Base-by-base conservation (phyloP, 2,797 vertebrate species). In the Phalloptychus januarius region DNA sequence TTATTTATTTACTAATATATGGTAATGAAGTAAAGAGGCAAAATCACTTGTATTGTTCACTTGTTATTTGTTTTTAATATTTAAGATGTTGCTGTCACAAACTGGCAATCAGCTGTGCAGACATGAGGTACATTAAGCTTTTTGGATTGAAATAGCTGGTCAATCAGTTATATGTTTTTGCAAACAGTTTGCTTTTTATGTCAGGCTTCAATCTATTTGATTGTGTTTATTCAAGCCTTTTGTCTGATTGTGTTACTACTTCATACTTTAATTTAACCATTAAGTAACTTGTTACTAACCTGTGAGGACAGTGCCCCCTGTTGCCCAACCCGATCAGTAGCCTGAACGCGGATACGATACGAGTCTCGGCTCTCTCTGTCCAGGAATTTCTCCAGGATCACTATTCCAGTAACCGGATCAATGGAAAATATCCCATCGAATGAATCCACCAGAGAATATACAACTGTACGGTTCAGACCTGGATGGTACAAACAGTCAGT, bases 341-440 rank as follows among this genome's bases (percentile, higher is more conserved):
- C 98, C 88, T 94, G 96, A 88, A 98, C 90, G 31, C 91, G 95
- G 2, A 99, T 83, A 0, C 88, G 94, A 83, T 98, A 98, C 0
- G 96, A 93, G 63, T 98, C 97, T 67, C 93, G 95, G 11, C 95
- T 92, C 77, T 99, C 98, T 80, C 97, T 95, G 94, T 99, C 98
- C 88, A 99, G 91, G 87, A 96, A 84, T 75, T 94, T 98, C 90
- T 99, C 97, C 78, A 99, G 89, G 61, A 87, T 93, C 76, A 99
- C 87, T 82, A 99, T 96, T 83, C 98, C 98, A 74, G 97, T 97
- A 5, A 94, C 86, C 0, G 97, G 95, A 48, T 98, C 96, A 52
- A 99, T 95, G 82, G 98, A 99, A 90, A 99, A 99, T 46, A 97
- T 93, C 0, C 96, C 97, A 4, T 94, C 93, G 77, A 96, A 96